Evolutionary conservation across 2,797 vertebrate species (phyloP).

Genomic region (Hylomyscus alleni): DNA sequence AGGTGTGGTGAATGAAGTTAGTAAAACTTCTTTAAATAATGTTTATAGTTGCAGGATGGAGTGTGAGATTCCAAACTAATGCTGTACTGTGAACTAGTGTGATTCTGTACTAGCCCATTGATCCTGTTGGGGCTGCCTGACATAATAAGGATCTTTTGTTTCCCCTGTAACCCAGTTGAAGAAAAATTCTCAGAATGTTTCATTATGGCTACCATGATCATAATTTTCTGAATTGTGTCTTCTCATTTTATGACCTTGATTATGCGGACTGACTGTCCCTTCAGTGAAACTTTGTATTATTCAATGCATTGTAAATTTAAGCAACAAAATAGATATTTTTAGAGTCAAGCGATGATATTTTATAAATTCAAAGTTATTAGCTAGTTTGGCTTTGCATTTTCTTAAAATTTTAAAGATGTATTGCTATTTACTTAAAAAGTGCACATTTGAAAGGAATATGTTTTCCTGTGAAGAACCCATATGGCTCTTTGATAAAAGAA

Average conservation of each 20-base stretch:
- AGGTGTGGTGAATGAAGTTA: neutral
- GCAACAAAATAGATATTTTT: slow-evolving; percentile 15
- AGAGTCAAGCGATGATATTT: slow-evolving; percentile 31
- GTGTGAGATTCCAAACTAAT: slow-evolving; percentile 48
- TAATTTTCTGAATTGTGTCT: slow-evolving; percentile 44
- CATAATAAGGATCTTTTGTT: neutral
- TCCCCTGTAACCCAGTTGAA: neutral
- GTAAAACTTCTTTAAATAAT: neutral
- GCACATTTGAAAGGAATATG: neutral
- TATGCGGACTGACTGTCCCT: slow-evolving; percentile 21
- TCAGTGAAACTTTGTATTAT: slow-evolving; percentile 11
- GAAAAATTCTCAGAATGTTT: neutral
- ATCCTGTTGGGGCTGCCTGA: neutral
- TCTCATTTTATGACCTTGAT: slow-evolving; percentile 36
- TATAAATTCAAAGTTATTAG: slow-evolving; percentile 28
- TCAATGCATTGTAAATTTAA: slow-evolving; percentile 58
- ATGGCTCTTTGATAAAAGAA: neutral
- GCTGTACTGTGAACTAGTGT: slow-evolving; percentile 1
- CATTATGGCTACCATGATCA: neutral
- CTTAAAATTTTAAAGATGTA: slow-evolving; percentile 30
- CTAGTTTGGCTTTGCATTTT: slow-evolving; percentile 28
- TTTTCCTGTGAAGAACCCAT: neutral
- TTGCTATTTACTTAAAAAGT: slow-evolving; percentile 1
- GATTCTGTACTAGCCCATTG: neutral
- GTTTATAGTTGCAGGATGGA: neutral